A percentile compares a stretch with the other conserved stretches of the same genome.
phyloP scores from a whole-genome alignment of 2,888 invertebrate genomes.

The Stenoptilia bipunctidactyla region DNA sequence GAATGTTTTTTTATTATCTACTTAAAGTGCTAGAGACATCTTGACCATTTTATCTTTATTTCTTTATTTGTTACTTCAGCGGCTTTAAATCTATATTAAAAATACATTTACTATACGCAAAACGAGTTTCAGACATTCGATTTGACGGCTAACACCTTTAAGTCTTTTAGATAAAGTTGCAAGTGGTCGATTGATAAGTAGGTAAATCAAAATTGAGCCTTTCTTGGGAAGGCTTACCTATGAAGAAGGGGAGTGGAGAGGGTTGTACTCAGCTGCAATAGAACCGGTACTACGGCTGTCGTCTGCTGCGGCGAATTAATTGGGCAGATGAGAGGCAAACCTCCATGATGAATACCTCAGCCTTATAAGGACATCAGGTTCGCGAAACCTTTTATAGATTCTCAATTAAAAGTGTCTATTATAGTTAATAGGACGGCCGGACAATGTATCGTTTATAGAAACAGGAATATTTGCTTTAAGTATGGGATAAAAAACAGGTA shows the following conservation, averaged over 20 bases:
- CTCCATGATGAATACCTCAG: constrained; percentile 62
- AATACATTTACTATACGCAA: too few relatives aligned
- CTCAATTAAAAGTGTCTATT: constrained; percentile 71
- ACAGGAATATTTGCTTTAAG: constrained; percentile 67
- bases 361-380: constrained; percentile 59
- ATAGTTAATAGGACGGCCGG: constrained; percentile 61
- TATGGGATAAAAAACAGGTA: constrained; percentile 60
- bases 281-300: constrained; percentile 56
- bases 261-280: constrained; percentile 53
- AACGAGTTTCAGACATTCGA: too few relatives aligned
- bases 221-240: constrained; percentile 1
- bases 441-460: constrained; percentile 53
- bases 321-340: constrained; percentile 67
- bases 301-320: constrained; percentile 34
- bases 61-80: too few relatives aligned
- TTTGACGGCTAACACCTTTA: constrained; percentile 14
- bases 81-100: too few relatives aligned
- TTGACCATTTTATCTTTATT: too few relatives aligned
- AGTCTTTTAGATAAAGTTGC: constrained; percentile 25
- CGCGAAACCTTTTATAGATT: constrained; percentile 71
- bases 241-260: constrained; percentile 27
- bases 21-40: too few relatives aligned
- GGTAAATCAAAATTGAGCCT: constrained; percentile 67
- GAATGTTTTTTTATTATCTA: too few relatives aligned
- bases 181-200: constrained; percentile 39